Evolutionary conservation across 1,140 invertebrate genomes (phyloP), one percentile per base, ranked within the genome.

Genomic region (Calycopis cecrops): DNA sequence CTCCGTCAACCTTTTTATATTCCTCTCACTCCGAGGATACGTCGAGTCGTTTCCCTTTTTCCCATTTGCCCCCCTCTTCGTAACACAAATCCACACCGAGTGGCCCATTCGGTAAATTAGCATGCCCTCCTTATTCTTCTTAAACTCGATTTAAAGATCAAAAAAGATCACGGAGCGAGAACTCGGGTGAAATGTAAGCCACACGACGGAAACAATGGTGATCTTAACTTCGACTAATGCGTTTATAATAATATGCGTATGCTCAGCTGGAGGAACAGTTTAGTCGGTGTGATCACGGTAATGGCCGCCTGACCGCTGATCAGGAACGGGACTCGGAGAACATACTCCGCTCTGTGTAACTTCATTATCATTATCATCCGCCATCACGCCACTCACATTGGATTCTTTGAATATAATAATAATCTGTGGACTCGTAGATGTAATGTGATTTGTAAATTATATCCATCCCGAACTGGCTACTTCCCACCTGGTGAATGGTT

Each of bases 31-130:
- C 44, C 54, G 75, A 75, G 69, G 56, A 70, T 66, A 80, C 81
- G 80, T 82, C 79, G 76, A 79, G 80, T 80, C 73, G 73, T 75
- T 72, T 71, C 63, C 69, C 68, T 79, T 78, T 77, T 75, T 72
- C 70, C 63, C 69, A 67, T 79, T 78, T 77, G 70, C 66, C 58
- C 57, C 52, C 51, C 52, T 64, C 53, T 68, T 62, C 66, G 69
- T 63, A 61, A 59, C 53, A 65, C 51, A 65, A 63, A 69, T 61
- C 67, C 52, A 63, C 59, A 50, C 35, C 54, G 55, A 67, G 68
- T 65, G 63, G 63, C 63, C 64, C 71, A 73, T 72, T 75, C 65
- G 55, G 59, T 65, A 73, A 72, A 71, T 77, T 76, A 69, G 67
- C 62, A 62, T 75, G 60, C 54, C 42, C 56, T 48, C 57, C 57